Percentiles rank a stretch among this genome's conserved stretches.
Evolutionary conservation across 1,140 invertebrate genomes (phyloP).

Genomic region (Limonius californicus): DNA sequence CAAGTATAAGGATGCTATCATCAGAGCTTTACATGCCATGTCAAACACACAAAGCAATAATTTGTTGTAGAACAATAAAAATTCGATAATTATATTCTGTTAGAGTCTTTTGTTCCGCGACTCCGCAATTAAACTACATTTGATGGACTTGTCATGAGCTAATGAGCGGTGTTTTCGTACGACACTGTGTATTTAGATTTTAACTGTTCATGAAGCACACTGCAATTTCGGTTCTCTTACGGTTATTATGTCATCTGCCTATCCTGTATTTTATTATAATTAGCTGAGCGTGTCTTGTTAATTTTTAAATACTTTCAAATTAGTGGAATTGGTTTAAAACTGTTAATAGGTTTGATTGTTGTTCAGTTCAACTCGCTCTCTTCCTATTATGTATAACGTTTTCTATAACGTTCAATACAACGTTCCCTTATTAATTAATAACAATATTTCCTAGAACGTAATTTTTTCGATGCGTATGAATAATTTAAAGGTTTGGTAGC

Average conservation of each 20-base stretch:
- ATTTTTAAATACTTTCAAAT: not conserved
- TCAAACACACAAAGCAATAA: conserved; percentile 14
- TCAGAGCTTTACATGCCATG: conserved; percentile 12
- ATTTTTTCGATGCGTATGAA: too few species aligned
- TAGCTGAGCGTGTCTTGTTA: not conserved
- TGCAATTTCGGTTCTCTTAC: not conserved
- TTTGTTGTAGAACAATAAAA: conserved; percentile 9
- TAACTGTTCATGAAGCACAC: conserved; percentile 1
- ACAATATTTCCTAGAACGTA: too few species aligned
- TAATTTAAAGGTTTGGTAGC: too few species aligned
- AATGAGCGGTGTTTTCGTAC: conserved; percentile 2
- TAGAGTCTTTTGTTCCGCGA: conserved; percentile 1
- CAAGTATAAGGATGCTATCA: conserved; percentile 11
- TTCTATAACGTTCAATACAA: too few species aligned
- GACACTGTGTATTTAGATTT: conserved; percentile 6
- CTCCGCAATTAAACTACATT: conserved; percentile 12
- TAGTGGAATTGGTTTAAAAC: too few species aligned
- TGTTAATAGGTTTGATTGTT: too few species aligned
- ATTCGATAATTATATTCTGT: conserved; percentile 11
- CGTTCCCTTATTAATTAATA: too few species aligned
- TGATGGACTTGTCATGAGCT: conserved; percentile 5
- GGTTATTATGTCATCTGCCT: not conserved
- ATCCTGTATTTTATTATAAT: not conserved
- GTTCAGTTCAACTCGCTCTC: too few species aligned
- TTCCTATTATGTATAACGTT: too few species aligned